These are phyloP conservation scores for Zoanthus sansibaricus DNA, from an alignment of 92 coral and sea anemone genomes.

Conservation along the genomic window DNA sequence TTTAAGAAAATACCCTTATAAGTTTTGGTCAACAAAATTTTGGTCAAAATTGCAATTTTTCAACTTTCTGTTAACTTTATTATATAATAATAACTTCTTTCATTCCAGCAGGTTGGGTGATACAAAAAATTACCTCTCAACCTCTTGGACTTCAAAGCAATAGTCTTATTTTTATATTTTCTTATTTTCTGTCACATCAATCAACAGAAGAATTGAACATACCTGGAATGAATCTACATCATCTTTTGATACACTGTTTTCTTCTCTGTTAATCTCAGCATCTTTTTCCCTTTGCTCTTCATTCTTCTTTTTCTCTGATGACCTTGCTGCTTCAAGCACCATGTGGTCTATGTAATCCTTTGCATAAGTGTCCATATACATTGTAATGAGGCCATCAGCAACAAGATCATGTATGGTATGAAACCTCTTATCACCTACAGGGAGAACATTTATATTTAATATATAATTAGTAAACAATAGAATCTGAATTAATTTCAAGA, in stretches of 20 bases:
- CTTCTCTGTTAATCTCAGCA: background rate
- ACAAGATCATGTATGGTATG: slow-evolving; percentile 96
- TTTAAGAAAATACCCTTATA: no score
- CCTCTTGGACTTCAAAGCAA: no score
- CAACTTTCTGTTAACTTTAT: no score
- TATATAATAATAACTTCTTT: no score
- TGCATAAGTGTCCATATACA: slow-evolving; percentile 96
- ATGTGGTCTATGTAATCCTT: slow-evolving; percentile 96
- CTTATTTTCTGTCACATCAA: no score
- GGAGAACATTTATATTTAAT: background rate
- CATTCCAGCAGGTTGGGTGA: no score
- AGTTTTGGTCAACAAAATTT: no score
- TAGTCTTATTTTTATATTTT: no score
- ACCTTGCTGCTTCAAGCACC: slow-evolving; percentile 70
- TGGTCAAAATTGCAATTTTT: no score
- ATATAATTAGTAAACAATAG: no score
- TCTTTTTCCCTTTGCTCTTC: slow-evolving; percentile 27
- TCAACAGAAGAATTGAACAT: background rate
- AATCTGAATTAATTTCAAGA: no score
- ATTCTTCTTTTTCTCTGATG: slow-evolving; percentile 33
- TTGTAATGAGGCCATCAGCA: slow-evolving; percentile 96
- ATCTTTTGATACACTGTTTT: background rate
- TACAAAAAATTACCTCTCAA: no score
- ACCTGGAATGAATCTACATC: slow-evolving; percentile 43
- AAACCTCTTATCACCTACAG: slow-evolving; percentile 91